Evolutionary conservation across 2,888 invertebrate genomes (phyloP).

Genomic region (Parnassius orleans): DNA sequence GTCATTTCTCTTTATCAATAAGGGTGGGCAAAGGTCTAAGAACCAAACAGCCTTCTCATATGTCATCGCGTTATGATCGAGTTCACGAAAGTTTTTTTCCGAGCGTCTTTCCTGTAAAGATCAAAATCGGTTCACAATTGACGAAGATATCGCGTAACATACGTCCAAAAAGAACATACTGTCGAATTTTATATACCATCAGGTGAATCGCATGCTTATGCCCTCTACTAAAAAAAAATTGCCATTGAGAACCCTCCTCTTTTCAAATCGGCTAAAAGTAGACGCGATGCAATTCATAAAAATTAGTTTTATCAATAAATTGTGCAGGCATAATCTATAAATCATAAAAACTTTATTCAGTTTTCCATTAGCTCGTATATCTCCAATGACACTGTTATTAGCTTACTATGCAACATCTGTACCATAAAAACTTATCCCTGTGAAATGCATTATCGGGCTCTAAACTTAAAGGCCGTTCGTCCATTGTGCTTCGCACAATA

Average conservation of each 20-base stretch:
- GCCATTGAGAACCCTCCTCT: no score
- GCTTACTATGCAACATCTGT: conserved; percentile 18
- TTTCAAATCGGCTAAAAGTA: no score
- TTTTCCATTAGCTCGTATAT: background rate
- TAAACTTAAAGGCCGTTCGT: conserved; percentile 3
- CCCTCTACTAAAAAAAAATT: no score
- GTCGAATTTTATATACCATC: no score
- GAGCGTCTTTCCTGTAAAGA: background rate
- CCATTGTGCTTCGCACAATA: conserved; percentile 21
- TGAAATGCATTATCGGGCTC: conserved; percentile 20
- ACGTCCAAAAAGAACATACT: no score
- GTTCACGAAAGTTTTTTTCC: background rate
- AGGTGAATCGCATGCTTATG: no score
- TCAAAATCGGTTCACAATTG: no score
- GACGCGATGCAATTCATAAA: no score
- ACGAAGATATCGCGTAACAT: no score
- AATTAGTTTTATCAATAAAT: no score
- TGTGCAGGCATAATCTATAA: no score
- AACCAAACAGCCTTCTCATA: conserved; percentile 9
- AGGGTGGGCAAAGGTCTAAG: conserved; percentile 10
- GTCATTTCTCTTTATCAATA: conserved; percentile 22
- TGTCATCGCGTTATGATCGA: conserved; percentile 3
- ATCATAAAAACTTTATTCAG: background rate
- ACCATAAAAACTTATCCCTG: conserved; percentile 21
- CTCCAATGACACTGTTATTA: conserved; percentile 2